Evolutionary conservation across 2,113 vertebrate species (phyloP).

Genomic region (Hoplias malabaricus): DNA sequence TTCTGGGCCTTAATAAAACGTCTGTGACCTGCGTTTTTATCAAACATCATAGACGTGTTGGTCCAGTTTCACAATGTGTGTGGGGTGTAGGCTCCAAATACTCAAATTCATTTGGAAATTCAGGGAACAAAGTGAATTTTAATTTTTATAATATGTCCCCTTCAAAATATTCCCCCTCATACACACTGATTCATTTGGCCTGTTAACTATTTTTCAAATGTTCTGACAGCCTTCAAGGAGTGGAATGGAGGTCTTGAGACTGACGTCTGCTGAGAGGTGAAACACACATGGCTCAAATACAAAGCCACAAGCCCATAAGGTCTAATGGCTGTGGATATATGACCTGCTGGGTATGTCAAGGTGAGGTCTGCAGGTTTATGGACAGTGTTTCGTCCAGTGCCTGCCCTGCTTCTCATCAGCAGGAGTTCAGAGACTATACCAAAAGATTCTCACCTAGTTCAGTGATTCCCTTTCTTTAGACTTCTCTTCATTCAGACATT

Average conservation of each 20-base stretch:
- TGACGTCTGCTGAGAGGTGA: slow-evolving; percentile 1
- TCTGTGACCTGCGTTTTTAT: too few relatives aligned
- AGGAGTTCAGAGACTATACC: background rate
- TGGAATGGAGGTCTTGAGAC: background rate
- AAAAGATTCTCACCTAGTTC: too few relatives aligned
- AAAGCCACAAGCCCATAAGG: background rate
- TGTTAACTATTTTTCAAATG: background rate
- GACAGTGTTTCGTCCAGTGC: background rate
- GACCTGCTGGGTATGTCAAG: background rate
- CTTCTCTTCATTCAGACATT: background rate
- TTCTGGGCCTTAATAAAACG: too few relatives aligned
- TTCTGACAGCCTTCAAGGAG: background rate
- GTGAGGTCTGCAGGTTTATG: background rate
- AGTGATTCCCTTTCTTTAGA: background rate
- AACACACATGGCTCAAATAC: background rate
- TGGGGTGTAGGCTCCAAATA: too few relatives aligned
- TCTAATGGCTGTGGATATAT: background rate
- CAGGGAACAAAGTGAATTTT: too few relatives aligned
- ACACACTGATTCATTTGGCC: background rate
- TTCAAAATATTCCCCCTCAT: background rate
- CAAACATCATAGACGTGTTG: too few relatives aligned
- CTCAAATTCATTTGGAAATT: too few relatives aligned
- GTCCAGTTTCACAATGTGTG: too few relatives aligned
- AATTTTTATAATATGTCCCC: too few relatives aligned
- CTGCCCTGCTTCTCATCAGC: background rate